Base-by-base conservation (phyloP, 2,113 vertebrate species). In the Egretta garzetta region DNA sequence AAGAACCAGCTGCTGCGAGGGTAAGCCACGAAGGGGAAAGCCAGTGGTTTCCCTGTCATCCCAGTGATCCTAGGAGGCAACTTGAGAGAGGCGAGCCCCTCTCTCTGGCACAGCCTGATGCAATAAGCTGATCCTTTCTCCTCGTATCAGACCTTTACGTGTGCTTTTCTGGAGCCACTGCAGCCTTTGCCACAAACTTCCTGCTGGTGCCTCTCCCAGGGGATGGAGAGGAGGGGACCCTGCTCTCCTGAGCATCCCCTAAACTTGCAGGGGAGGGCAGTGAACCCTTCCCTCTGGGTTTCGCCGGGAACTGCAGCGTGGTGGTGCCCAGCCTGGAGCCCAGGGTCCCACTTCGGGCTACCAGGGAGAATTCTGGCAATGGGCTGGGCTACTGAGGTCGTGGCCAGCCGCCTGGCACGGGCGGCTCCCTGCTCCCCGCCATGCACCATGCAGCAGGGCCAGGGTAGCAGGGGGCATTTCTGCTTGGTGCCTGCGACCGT, bases 401-500 rank as follows among this genome's bases (percentile, higher is more conserved):
- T 33, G 39, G 24, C 8, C 50, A 60, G 39, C 7, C 67, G 24
- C 26, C 32, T 55, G 50, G 16, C 26, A n/a, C 9, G 7, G n/a
- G 32, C 62, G 68, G 28, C 39, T 60, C 32, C 64, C 47, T 1
- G 1, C 58, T 77, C 18, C 10, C 3, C 43, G 74, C 39, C 0
- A 0, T 19, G 39, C 26, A 26, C 14, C 7, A 5, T 24, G 75
- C n/a, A 50, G 35, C 0, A 1, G 43, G 28, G 37, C 60, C 66
- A 68, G 35, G 43, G 6, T 70, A 39, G 30, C 35, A 76, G 33
- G 41, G 37, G 18, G 17, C 26, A 70, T 8, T 33, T 56, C 76
- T 91, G 18, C 39, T 55, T 3, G 0, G 18, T 56, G 26, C 22
- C 26, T 67, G 49, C 0, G 0, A 22, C 0, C 2, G 8, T 41